phyloP scores from a whole-genome alignment of 2,888 invertebrate genomes.

The Cephus rjabovi region DNA sequence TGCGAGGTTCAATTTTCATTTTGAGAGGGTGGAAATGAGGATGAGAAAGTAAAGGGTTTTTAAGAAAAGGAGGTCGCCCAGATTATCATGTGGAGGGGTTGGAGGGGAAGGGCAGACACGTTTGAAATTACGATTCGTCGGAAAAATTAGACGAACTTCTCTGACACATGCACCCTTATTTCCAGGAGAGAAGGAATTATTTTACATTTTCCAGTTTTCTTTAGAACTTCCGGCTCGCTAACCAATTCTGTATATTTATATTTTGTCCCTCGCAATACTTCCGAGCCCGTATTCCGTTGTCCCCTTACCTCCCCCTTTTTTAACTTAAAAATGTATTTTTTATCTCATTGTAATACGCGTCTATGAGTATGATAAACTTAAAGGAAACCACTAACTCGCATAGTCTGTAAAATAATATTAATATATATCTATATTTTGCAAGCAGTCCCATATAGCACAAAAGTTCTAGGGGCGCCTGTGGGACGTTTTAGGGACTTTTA shows the following conservation, averaged over 20 bases:
- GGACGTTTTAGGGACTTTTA: neutral
- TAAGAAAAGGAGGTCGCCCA: neutral
- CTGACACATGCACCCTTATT: neutral
- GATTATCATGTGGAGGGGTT: neutral
- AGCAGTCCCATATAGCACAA: neutral
- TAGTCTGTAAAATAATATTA: neutral
- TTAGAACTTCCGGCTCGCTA: neutral
- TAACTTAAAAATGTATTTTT: neutral
- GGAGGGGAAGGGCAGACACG: neutral
- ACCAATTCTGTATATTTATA: neutral
- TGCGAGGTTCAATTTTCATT: neutral
- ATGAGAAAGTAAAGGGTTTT: neutral
- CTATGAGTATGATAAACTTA: too few relatives aligned
- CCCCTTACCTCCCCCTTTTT: rapidly evolving
- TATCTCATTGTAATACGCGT: too few relatives aligned
- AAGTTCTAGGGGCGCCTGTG: neutral
- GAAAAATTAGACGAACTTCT: neutral
- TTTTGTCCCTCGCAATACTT: neutral
- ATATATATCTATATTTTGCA: neutral
- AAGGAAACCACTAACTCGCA: too few relatives aligned
- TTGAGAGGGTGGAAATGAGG: neutral
- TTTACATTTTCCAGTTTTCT: neutral
- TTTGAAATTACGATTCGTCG: neutral
- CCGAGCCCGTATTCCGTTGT: neutral
- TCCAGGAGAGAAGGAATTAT: neutral